Evolutionary conservation across 2,797 vertebrate species (phyloP), one percentile per base, ranked within the genome.

Genomic region (Acipenser ruthenus): DNA sequence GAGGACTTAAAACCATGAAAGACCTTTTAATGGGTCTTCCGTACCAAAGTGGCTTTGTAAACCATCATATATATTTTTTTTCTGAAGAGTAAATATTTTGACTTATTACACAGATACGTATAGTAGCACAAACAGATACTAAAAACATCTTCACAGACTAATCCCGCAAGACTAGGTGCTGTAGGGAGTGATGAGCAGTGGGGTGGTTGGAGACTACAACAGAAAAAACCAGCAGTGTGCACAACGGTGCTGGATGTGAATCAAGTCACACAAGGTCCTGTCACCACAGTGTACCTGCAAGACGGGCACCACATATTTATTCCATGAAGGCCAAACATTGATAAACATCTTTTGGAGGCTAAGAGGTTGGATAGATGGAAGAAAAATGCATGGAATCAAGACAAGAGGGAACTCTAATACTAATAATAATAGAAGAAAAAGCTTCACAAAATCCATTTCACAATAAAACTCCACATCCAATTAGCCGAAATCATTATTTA

Each of bases 81-180:
- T 37, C 37, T 37, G 37, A 37, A 37, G 37, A 5, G 37, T 37
- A 37, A 37, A 37, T 37, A 37, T 37, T 37, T 4, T 4, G 37
- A 37, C 4, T 37, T 37, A 37, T 5, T 37, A 37, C 37, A 37
- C 37, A 37, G 37, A 37, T 37, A 18, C 18, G 2, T 18, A 18
- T 18, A 18, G 18, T 18, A 18, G 18, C 2, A 18, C 18, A 18
- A 18, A 18, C 18, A 18, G 1, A 18, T 18, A 18, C 18, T 3
- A n/a, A 18, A 4, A n/a, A 12, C 51, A 23, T 68, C 62, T 51
- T 60, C 67, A 86, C 86, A 88, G 86, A 89, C 88, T 89, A 89
- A 91, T 89, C 88, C 88, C 82, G 88, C 7, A 86, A 83, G 84
- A 78, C 60, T 13, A 81, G 83, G 82, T 82, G 75, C 61, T 78